Evolutionary conservation across 2,113 vertebrate genomes (phyloP).

Genomic region (Mellivora capensis): DNA sequence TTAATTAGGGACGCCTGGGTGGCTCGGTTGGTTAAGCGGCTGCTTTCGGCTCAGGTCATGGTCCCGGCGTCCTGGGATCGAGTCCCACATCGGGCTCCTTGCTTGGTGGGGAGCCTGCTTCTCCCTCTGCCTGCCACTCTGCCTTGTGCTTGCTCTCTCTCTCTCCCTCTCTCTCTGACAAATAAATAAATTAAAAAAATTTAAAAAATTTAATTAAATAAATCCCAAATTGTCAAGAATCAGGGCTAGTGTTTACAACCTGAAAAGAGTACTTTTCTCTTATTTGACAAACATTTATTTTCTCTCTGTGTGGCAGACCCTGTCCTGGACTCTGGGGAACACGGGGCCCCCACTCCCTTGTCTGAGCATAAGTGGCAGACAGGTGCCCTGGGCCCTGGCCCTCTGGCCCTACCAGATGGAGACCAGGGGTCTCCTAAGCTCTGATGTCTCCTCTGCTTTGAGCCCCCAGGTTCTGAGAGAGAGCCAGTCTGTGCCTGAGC

Average conservation of each 20-base stretch:
- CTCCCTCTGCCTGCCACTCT: no score
- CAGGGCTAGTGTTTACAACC: background rate
- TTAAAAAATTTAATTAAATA: no score
- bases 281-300: background rate
- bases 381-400: background rate
- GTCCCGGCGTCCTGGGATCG: no score
- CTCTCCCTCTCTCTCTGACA: no score
- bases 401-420: background rate
- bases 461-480: background rate
- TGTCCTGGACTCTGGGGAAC: background rate
- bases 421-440: background rate
- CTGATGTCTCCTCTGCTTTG: background rate
- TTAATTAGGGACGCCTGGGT: no score
- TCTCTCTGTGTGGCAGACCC: background rate
- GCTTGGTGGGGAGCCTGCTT: no score
- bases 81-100: no score
- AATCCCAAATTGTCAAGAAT: background rate
- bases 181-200: no score
- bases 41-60: no score
- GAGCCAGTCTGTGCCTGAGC: background rate
- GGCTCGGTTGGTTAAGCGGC: no score
- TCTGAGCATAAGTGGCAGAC: background rate
- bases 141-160: no score
- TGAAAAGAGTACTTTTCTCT: background rate
- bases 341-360: background rate